phyloP scores from a whole-genome alignment of 2,113 vertebrate genomes.

The Tetraodon nigroviridis region DNA sequence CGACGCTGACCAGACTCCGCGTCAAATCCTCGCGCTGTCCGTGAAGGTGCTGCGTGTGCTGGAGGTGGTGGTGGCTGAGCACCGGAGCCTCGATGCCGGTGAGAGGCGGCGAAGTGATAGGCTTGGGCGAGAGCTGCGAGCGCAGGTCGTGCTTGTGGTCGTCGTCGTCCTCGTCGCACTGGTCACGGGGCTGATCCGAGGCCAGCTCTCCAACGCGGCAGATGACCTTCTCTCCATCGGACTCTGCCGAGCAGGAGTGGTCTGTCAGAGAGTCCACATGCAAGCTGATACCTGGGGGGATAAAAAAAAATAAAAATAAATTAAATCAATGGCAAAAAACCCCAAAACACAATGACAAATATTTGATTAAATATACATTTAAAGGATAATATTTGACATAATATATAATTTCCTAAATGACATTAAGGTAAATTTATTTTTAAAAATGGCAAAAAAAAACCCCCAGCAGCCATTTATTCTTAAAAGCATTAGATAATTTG shows the following conservation, averaged over 20 bases:
- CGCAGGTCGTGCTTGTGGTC: conserved; percentile 74
- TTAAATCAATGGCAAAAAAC: neutral
- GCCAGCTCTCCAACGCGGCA: conserved; percentile 76
- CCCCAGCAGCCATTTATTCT: too few species aligned
- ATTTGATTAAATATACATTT: too few species aligned
- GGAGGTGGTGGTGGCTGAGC: conserved; percentile 73
- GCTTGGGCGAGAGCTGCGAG: conserved; percentile 75
- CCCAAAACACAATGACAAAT: neutral
- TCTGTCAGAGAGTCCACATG: conserved; percentile 96
- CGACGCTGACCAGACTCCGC: conserved; percentile 53
- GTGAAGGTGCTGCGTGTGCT: conserved; percentile 75
- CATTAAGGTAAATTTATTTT: too few species aligned
- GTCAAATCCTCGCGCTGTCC: conserved; percentile 75
- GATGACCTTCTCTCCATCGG: conserved; percentile 86
- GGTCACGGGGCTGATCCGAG: conserved; percentile 83
- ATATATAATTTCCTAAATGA: too few species aligned
- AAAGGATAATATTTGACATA: too few species aligned
- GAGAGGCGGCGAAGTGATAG: conserved; percentile 86
- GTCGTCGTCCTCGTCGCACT: conserved; percentile 75
- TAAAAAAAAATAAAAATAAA: neutral
- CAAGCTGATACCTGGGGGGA: conserved; percentile 88
- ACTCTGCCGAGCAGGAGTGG: conserved; percentile 92
- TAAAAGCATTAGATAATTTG: too few species aligned
- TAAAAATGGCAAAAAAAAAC: too few species aligned
- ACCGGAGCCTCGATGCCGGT: conserved; percentile 85